A percentile compares a stretch with the other conserved stretches of the same genome.
Evolutionary conservation across 2,113 vertebrate genomes (phyloP).

Genomic region (Otus sunia): DNA sequence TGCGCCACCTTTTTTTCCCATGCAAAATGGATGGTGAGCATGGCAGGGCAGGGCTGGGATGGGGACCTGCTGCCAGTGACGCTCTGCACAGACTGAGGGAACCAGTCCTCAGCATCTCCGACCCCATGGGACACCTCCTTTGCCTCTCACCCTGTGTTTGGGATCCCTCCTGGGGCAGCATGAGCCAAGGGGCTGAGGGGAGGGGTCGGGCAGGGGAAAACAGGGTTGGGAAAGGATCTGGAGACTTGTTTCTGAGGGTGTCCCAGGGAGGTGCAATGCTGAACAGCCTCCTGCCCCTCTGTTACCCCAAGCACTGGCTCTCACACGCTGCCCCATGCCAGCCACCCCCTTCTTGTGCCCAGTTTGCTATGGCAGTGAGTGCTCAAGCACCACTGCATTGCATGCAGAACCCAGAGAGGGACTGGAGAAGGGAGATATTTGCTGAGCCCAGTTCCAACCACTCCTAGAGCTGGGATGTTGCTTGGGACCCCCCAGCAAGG

Average conservation of each 20-base stretch:
- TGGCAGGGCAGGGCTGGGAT: rapidly evolving
- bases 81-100: rapidly evolving
- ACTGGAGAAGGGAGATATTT: rapidly evolving
- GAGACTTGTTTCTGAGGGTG: neutral
- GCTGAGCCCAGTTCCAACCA: neutral
- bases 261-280: neutral
- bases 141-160: rapidly evolving
- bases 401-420: rapidly evolving
- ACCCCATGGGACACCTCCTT: neutral
- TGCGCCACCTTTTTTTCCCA: rapidly evolving
- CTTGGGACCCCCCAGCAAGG: rapidly evolving
- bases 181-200: neutral
- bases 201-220: rapidly evolving
- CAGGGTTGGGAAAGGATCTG: neutral
- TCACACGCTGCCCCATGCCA: rapidly evolving
- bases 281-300: neutral
- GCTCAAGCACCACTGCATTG: rapidly evolving
- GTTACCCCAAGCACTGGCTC: too few relatives aligned
- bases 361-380: rapidly evolving
- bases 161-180: neutral
- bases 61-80: neutral
- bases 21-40: neutral
- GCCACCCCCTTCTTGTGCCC: neutral
- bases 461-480: neutral
- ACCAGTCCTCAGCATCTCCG: neutral